Evolutionary conservation across 2,113 vertebrate genomes (phyloP).

Genomic region (Asarcornis scutulata): DNA sequence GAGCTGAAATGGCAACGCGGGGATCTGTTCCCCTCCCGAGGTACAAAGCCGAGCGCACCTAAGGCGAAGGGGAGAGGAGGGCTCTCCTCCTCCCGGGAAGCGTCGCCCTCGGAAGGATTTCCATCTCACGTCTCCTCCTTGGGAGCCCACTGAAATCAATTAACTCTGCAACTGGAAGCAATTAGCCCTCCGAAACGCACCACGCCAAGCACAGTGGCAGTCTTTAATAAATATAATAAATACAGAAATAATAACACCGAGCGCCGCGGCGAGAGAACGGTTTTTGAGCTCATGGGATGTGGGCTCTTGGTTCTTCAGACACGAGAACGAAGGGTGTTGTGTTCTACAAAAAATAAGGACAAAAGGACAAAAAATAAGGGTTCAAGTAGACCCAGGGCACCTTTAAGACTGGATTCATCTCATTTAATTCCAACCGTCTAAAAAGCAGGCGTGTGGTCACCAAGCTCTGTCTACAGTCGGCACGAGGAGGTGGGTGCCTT

Average conservation of each 20-base stretch:
- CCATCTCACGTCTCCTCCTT: conserved; percentile 32
- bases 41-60: neutral
- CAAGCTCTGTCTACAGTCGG: neutral
- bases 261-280: rapidly evolving
- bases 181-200: neutral
- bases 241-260: neutral
- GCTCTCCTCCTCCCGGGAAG: neutral
- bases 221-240: neutral
- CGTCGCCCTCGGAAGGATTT: neutral
- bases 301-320: neutral
- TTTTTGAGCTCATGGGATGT: rapidly evolving
- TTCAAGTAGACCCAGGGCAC: neutral
- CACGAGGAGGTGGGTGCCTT: neutral
- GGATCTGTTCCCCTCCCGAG: neutral
- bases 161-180: conserved; percentile 35
- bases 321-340: rapidly evolving
- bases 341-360: neutral
- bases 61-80: neutral
- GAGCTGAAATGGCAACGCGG: neutral
- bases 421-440: neutral
- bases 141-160: conserved; percentile 41
- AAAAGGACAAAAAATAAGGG: neutral
- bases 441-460: neutral
- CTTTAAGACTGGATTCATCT: neutral
- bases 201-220: neutral